phyloP scores from a whole-genome alignment of 2,888 invertebrate genomes.

The Meghimatium bilineatum region DNA sequence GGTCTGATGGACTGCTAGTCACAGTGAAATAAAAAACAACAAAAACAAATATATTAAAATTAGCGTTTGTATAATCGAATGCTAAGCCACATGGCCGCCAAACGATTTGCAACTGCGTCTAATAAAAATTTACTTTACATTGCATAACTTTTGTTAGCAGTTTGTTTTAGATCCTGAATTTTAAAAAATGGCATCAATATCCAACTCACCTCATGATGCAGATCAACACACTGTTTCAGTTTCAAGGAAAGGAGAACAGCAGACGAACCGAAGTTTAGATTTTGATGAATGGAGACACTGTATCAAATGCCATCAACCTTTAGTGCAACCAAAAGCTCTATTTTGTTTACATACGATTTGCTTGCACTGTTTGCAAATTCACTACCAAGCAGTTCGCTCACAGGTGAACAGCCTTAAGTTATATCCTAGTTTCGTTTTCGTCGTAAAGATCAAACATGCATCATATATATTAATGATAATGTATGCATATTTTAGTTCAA shows the following conservation, averaged over 20 bases:
- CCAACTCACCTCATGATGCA: not conserved
- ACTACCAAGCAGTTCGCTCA: conserved; percentile 25
- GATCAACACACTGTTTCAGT: not conserved
- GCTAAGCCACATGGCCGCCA: too few species aligned
- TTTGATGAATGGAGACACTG: conserved; percentile 44
- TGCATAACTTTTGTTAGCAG: not conserved
- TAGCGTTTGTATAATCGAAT: too few species aligned
- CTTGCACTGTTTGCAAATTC: conserved; percentile 39
- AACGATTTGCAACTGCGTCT: not conserved
- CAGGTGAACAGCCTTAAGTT: conserved; percentile 24
- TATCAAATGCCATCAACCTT: conserved; percentile 40
- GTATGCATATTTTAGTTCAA: too few species aligned
- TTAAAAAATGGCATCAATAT: not conserved
- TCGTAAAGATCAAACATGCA: too few species aligned
- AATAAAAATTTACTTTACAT: not conserved
- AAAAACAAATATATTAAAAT: too few species aligned
- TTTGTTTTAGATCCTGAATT: not conserved
- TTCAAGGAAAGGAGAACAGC: not conserved
- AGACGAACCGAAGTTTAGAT: conserved; percentile 8
- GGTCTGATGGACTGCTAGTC: too few species aligned
- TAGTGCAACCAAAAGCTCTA: conserved; percentile 43
- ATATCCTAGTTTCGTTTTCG: too few species aligned
- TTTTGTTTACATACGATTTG: conserved; percentile 49
- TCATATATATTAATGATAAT: too few species aligned
- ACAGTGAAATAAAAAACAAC: too few species aligned